These are phyloP conservation scores for Dicrurus megarhynchus DNA, from an alignment of 2,113 vertebrate species.

Conservation along the genomic window DNA sequence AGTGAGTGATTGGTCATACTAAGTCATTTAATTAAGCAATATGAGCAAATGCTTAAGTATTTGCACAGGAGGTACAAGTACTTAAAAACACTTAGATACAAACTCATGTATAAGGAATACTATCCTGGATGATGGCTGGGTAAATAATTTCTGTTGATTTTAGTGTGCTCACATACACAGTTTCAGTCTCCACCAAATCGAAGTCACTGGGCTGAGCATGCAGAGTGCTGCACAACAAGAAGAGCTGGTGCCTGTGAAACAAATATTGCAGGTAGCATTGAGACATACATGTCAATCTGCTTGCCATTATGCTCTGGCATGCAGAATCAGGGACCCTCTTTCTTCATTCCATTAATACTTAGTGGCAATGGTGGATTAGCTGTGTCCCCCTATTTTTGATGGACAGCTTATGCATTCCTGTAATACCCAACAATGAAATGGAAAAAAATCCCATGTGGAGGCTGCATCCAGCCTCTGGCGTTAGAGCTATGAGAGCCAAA, in stretches of 20 bases:
- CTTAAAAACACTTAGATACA: not conserved
- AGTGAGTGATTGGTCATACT: not conserved
- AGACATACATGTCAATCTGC: not conserved
- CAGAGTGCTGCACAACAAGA: not conserved
- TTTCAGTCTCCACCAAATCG: not conserved
- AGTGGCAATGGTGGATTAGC: not conserved
- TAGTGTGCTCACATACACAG: not conserved
- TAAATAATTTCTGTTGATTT: not conserved
- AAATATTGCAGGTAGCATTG: not conserved
- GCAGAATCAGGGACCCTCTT: not conserved
- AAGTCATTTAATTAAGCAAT: not conserved
- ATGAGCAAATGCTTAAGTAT: not conserved
- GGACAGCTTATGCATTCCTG: not conserved
- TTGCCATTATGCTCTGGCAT: not conserved
- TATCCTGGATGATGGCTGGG: not conserved
- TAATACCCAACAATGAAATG: not conserved
- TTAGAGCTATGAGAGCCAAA: not conserved
- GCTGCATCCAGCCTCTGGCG: not conserved
- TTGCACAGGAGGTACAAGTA: not conserved
- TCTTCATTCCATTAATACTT: not conserved
- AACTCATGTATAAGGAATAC: not conserved
- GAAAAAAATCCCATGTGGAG: not conserved
- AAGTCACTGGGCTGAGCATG: not conserved
- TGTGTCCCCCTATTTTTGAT: accelerated
- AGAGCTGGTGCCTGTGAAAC: not conserved